Conservation (phyloP, 92 coral and sea anemone genomes). For the Nematostella vectensis region DNA sequence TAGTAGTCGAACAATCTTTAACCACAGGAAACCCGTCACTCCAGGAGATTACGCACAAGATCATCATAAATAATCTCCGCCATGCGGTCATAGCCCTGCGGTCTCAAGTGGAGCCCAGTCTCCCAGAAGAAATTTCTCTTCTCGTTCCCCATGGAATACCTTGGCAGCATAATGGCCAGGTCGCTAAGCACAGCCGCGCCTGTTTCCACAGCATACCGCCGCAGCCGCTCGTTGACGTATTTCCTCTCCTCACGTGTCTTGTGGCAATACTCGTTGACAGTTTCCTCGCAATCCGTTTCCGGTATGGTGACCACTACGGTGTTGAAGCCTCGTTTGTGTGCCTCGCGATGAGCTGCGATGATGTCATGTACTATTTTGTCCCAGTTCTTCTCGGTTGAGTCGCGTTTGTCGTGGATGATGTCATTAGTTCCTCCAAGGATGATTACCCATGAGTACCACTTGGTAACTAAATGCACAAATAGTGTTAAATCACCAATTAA, state of each 20-base stretch:
- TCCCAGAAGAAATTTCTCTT: slow-evolving; percentile 74
- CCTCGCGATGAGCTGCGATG: slow-evolving; percentile 64
- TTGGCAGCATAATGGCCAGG: slow-evolving; percentile 60
- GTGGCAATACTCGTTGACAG: slow-evolving; percentile 36
- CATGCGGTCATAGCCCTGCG: slow-evolving; percentile 80
- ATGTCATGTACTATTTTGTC: slow-evolving; percentile 69
- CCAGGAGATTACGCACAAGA: slow-evolving; percentile 40
- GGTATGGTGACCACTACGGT: slow-evolving; percentile 81
- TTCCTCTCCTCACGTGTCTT: slow-evolving; percentile 43
- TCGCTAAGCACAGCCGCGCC: slow-evolving; percentile 68
- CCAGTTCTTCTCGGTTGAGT: slow-evolving; percentile 53
- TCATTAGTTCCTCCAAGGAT: slow-evolving; percentile 90
- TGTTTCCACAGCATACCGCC: slow-evolving; percentile 68
- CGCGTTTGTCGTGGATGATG: slow-evolving; percentile 48
- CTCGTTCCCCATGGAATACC: slow-evolving; percentile 43
- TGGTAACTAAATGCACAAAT: slow-evolving; percentile 20
- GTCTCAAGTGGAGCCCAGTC: slow-evolving; percentile 69
- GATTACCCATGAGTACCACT: slow-evolving; percentile 68
- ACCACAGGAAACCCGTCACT: not conserved
- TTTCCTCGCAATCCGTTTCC: slow-evolving; percentile 68
- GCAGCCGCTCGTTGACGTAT: slow-evolving; percentile 55
- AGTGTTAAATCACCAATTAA: no score
- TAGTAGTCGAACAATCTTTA: no score
- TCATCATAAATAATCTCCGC: slow-evolving; percentile 81
- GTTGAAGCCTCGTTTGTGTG: slow-evolving; percentile 76